Evolutionary conservation across 2,888 invertebrate genomes (phyloP).

Genomic region (Meta bourneti): DNA sequence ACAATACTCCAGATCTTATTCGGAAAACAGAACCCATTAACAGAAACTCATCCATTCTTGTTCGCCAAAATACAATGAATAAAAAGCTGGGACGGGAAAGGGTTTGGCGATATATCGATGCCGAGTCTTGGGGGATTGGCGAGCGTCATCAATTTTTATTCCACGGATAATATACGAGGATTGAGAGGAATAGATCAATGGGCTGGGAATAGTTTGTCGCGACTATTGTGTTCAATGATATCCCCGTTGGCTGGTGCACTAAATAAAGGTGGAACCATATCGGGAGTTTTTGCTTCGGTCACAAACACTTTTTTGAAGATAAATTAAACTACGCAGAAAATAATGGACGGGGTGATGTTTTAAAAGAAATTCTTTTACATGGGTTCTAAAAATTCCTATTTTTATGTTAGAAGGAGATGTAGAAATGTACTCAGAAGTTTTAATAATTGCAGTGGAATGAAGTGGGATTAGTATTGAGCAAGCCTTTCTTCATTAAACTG

Average conservation of each 20-base stretch:
- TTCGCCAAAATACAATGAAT: constrained; percentile 70
- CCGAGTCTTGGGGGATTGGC: constrained; percentile 25
- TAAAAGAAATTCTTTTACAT: no score
- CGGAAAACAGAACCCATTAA: constrained; percentile 54
- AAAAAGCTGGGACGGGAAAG: constrained; percentile 23
- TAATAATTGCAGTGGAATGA: no score
- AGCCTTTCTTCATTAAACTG: no score
- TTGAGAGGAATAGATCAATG: constrained; percentile 20
- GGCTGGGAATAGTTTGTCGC: constrained; percentile 20
- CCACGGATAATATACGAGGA: constrained; percentile 1
- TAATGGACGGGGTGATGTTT: neutral
- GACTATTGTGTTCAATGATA: neutral
- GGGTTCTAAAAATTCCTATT: no score
- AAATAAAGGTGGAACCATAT: neutral
- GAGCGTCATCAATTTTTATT: constrained; percentile 63
- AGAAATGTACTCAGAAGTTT: no score
- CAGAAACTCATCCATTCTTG: constrained; percentile 61
- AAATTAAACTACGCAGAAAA: neutral
- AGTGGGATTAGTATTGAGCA: no score
- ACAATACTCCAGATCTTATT: constrained; percentile 37
- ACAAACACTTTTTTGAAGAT: neutral
- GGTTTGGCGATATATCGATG: neutral
- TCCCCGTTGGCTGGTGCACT: neutral
- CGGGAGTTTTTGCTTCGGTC: neutral
- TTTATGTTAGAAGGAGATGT: no score